These are phyloP conservation scores for Colossoma macropomum DNA, from an alignment of 2,113 vertebrate species.

Conservation along the genomic window DNA sequence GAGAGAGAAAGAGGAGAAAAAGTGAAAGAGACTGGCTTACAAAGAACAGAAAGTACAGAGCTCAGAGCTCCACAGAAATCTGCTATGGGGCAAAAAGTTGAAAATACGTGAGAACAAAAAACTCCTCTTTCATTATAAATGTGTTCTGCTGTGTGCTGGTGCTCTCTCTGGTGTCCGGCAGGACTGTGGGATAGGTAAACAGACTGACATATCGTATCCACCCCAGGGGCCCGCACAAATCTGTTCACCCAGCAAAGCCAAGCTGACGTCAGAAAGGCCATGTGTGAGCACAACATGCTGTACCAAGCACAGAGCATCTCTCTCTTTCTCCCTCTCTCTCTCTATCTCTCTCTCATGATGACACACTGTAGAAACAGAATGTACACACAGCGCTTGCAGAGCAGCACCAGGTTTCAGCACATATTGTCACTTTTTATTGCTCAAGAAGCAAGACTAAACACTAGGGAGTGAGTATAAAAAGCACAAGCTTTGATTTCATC, in stretches of 20 bases:
- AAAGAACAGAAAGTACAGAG: not conserved
- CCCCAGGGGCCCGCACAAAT: slow-evolving; percentile 62
- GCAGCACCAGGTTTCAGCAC: slow-evolving; percentile 8
- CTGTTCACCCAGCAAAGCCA: slow-evolving; percentile 67
- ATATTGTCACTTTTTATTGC: slow-evolving; percentile 6
- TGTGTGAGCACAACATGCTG: slow-evolving; percentile 54
- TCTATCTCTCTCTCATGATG: slow-evolving; percentile 23
- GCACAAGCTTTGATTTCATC: not conserved
- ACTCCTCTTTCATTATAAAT: slow-evolving; percentile 13
- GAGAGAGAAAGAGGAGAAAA: not conserved
- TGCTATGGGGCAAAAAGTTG: not conserved
- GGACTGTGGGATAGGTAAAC: slow-evolving; percentile 57
- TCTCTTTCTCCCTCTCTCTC: slow-evolving; percentile 14
- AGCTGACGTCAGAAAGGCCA: slow-evolving; percentile 66
- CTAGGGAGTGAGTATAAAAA: not conserved
- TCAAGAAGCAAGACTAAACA: slow-evolving; percentile 3
- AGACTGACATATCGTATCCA: slow-evolving; percentile 69
- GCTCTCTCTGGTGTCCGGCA: slow-evolving; percentile 23
- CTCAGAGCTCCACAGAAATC: not conserved
- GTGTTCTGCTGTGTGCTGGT: slow-evolving; percentile 56
- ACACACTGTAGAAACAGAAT: slow-evolving; percentile 38
- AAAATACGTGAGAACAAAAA: slow-evolving; percentile 19
- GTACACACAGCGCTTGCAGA: slow-evolving; percentile 30
- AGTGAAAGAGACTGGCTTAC: not conserved
- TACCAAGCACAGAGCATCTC: slow-evolving; percentile 36